These are phyloP conservation scores for Tetropium fuscum DNA, from an alignment of 2,888 invertebrate genomes.

Conservation along the genomic window DNA sequence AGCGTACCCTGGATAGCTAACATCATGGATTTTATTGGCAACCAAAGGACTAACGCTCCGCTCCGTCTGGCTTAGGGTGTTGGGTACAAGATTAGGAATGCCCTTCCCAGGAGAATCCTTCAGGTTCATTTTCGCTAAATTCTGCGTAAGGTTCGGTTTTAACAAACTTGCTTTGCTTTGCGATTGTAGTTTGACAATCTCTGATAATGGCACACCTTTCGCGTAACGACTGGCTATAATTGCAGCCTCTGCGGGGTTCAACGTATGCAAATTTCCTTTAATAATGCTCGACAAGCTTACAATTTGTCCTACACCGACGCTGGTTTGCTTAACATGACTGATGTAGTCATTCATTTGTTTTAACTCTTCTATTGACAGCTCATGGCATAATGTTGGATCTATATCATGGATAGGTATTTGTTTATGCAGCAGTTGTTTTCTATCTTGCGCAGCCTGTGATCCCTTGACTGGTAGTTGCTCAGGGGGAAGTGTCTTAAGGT, in stretches of 20 bases:
- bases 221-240: constrained; percentile 54
- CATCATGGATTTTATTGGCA: constrained; percentile 36
- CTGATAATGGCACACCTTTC: constrained; percentile 53
- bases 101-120: constrained; percentile 19
- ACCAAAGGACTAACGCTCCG: constrained; percentile 20
- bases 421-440: constrained; percentile 85
- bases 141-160: constrained; percentile 25
- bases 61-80: constrained; percentile 20
- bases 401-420: constrained; percentile 89
- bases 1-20: constrained; percentile 37
- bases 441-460: constrained; percentile 80
- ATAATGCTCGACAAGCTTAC: constrained; percentile 51
- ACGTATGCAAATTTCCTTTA: constrained; percentile 43
- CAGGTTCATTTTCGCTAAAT: constrained; percentile 33
- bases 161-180: constrained; percentile 38
- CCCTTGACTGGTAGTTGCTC: constrained; percentile 84
- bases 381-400: constrained; percentile 73
- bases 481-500: constrained; percentile 71
- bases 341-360: constrained; percentile 64
- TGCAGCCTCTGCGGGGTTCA: constrained; percentile 46
- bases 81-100: constrained; percentile 27
- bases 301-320: constrained; percentile 63
- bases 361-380: constrained; percentile 65
- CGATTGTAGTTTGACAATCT: constrained; percentile 56
- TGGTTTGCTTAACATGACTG: constrained; percentile 61